phyloP scores from a whole-genome alignment of 2,113 vertebrate species.

The Myrmecobius fasciatus region DNA sequence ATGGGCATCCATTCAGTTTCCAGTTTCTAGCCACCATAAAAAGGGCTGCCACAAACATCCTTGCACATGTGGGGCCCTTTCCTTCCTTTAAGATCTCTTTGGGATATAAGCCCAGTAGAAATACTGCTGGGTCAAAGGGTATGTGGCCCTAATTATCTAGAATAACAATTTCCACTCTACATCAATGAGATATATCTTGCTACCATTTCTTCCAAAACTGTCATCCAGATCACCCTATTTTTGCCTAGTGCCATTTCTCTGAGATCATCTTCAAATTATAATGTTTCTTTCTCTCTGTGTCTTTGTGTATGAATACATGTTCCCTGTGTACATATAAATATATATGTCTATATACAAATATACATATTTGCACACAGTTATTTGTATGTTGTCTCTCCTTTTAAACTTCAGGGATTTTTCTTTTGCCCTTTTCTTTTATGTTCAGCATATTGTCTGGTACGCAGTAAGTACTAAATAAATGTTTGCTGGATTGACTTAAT shows the following conservation, averaged over 20 bases:
- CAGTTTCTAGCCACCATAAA: too few relatives aligned
- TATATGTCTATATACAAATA: too few relatives aligned
- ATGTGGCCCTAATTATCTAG: not conserved
- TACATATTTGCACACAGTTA: not conserved
- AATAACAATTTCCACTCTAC: constrained; percentile 23
- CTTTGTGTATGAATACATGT: too few relatives aligned
- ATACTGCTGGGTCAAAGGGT: too few relatives aligned
- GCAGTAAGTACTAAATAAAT: not conserved
- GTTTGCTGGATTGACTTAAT: not conserved
- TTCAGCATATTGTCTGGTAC: not conserved
- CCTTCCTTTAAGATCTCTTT: too few relatives aligned
- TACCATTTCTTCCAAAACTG: constrained; percentile 16
- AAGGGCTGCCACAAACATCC: too few relatives aligned
- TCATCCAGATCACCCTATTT: not conserved
- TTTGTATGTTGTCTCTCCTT: not conserved
- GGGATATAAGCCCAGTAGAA: too few relatives aligned
- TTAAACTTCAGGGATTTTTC: not conserved
- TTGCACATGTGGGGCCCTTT: too few relatives aligned
- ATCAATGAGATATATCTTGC: not conserved
- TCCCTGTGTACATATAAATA: too few relatives aligned
- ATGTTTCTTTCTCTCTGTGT: not conserved
- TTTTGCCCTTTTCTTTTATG: not conserved
- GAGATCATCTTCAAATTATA: not conserved
- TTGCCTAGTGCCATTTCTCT: not conserved
- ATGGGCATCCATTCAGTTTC: too few relatives aligned